Evolutionary conservation across 2,797 vertebrate genomes (phyloP).

Genomic region (Sitta carolinensis): DNA sequence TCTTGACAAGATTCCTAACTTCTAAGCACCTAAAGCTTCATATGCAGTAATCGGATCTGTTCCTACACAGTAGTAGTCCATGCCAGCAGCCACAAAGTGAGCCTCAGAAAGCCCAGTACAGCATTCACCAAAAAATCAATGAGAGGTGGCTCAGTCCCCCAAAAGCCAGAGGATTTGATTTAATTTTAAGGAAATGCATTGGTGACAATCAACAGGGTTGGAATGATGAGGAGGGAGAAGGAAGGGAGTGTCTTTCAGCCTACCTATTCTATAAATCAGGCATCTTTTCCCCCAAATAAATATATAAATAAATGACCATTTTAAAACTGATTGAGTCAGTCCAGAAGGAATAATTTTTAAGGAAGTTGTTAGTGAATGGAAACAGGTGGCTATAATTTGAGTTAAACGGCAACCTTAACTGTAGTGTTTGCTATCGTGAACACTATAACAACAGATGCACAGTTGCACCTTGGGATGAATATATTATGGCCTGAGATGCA

Average conservation of each 20-base stretch:
- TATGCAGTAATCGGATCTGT: background rate
- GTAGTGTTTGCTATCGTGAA: conserved; percentile 50
- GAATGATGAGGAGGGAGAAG: background rate
- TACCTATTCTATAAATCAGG: background rate
- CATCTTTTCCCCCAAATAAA: background rate
- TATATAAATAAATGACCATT: background rate
- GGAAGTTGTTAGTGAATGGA: conserved; percentile 50
- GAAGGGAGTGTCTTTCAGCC: background rate
- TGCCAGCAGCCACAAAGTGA: background rate
- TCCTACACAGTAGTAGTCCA: background rate
- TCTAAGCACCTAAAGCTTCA: background rate
- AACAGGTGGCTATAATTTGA: conserved; percentile 57
- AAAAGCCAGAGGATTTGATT: background rate
- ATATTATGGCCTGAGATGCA: conserved; percentile 69
- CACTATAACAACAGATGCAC: conserved; percentile 68
- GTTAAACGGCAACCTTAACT: conserved; percentile 60
- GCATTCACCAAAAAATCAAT: background rate
- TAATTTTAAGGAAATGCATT: background rate
- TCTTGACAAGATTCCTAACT: background rate
- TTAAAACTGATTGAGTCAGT: background rate
- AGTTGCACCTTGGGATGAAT: conserved; percentile 73
- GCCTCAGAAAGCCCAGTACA: background rate
- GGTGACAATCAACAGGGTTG: background rate
- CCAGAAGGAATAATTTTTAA: conserved; percentile 59
- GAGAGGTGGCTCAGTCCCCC: background rate